Conservation (phyloP, 2,888 invertebrate genomes). For the Thymelicus sylvestris region DNA sequence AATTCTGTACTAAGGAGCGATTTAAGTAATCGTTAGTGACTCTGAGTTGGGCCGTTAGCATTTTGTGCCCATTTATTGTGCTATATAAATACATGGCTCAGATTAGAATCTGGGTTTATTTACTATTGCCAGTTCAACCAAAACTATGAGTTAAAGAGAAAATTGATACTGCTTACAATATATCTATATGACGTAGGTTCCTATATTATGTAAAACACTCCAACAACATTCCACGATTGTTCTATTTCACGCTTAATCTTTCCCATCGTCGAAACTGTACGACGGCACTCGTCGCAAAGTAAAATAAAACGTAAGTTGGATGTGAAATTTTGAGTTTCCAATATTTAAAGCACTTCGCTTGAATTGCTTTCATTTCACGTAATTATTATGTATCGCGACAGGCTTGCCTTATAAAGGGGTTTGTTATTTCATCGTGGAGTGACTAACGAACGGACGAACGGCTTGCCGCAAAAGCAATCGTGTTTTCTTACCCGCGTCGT, state of each 20-base stretch:
- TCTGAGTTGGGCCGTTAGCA: no score
- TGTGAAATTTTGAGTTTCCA: slow-evolving; percentile 30
- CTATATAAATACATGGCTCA: no score
- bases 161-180: no score
- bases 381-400: slow-evolving; percentile 43
- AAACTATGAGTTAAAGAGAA: no score
- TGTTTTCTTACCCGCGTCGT: slow-evolving; percentile 72
- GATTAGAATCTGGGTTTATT: no score
- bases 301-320: slow-evolving; percentile 27
- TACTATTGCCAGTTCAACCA: no score
- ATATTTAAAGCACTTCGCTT: slow-evolving; percentile 31
- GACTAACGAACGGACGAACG: slow-evolving; percentile 62
- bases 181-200: no score
- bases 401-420: slow-evolving; percentile 55
- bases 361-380: slow-evolving; percentile 39
- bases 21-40: no score
- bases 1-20: no score
- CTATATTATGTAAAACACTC: background rate
- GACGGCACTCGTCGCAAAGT: slow-evolving; percentile 20
- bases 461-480: slow-evolving; percentile 69
- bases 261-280: slow-evolving; percentile 28
- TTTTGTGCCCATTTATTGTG: background rate
- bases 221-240: slow-evolving; percentile 36
- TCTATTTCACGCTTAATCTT: slow-evolving; percentile 42
- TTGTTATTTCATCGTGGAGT: slow-evolving; percentile 50